Base-by-base conservation (phyloP, 64 coral and sea anemone genomes). In the Actinia equina region DNA sequence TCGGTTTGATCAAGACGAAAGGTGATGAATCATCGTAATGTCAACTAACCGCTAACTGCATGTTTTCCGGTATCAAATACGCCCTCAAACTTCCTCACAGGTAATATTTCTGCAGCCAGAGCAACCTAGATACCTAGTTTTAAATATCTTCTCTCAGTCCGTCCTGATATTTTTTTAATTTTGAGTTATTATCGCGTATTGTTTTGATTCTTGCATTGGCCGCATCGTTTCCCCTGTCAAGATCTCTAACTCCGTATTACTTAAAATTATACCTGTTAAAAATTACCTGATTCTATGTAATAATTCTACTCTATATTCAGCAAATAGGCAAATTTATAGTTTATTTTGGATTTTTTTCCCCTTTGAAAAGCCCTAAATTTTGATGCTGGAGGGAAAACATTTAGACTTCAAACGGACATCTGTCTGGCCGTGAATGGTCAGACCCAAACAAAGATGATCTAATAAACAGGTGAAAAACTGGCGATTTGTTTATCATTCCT, bases 401-500 rank as follows among this genome's bases (percentile, higher is more conserved):
- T 23, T 65, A 23, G 62, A 7, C 62, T 5, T 65, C 62, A 65
- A 65, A 65, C 44, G 77, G 27, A 43, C 77, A 79, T 79, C 77
- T 79, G 77, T 79, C 77, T 42, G 44, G 12, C 70, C n/a, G 70
- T 79, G 77, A 15, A 17, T 41, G 77, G 77, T 27, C 44, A 5
- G 44, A 14, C 30, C 77, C 14, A 79, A 79, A 79, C 77, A 79
- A 79, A 79, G 77, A 79, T 79, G 77, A 37, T 17, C 22, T 20
- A 18, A 23, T 20, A 23, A 25, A 23, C 62, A 65, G 62, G 62
- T 65, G 62, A n/a, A 65, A 22, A 65, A n/a, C 20, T 25, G 5
- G 62, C 62, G 19, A 10, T 65, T 65, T 65, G n/a, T 65, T 65
- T 65, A 65, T 65, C 62, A 65, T 65, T 65, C 62, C 23, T 65